Conservation (phyloP, 2,113 vertebrate genomes). For the Zapornia atra region DNA sequence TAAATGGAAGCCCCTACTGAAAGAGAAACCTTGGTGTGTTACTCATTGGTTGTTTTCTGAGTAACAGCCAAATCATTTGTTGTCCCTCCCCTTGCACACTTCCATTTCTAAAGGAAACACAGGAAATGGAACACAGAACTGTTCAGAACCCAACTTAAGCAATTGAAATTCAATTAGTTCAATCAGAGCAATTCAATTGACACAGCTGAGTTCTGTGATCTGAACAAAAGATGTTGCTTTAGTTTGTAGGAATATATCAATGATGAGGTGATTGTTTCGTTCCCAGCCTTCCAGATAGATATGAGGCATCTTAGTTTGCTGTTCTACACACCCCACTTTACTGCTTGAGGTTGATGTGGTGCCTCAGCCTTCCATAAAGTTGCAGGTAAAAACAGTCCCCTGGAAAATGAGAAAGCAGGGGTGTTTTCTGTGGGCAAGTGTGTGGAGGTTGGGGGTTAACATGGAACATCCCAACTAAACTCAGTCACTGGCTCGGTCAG, state of each 20-base stretch:
- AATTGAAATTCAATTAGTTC: background rate
- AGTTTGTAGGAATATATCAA: background rate
- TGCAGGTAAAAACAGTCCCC: background rate
- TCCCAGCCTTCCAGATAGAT: background rate
- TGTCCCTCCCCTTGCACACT: background rate
- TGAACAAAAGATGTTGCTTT: background rate
- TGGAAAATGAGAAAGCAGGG: background rate
- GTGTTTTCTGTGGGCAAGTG: background rate
- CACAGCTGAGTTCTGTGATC: background rate
- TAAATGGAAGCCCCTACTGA: background rate
- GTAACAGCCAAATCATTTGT: background rate
- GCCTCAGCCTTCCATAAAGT: background rate
- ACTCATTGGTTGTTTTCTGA: background rate
- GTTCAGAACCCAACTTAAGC: background rate
- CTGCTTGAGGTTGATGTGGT: background rate
- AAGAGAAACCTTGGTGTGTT: background rate
- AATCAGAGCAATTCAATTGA: background rate
- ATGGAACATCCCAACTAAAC: fast-evolving
- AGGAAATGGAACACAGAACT: background rate
- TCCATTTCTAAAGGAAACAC: background rate
- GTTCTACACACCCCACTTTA: background rate
- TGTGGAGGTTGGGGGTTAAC: background rate
- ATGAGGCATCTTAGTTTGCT: background rate
- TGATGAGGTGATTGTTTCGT: background rate
- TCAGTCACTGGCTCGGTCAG: background rate